A percentile compares a stretch with the other conserved stretches of the same genome.
Evolutionary conservation across 2,113 vertebrate species (phyloP).

Genomic region (Coreoperca whiteheadi): DNA sequence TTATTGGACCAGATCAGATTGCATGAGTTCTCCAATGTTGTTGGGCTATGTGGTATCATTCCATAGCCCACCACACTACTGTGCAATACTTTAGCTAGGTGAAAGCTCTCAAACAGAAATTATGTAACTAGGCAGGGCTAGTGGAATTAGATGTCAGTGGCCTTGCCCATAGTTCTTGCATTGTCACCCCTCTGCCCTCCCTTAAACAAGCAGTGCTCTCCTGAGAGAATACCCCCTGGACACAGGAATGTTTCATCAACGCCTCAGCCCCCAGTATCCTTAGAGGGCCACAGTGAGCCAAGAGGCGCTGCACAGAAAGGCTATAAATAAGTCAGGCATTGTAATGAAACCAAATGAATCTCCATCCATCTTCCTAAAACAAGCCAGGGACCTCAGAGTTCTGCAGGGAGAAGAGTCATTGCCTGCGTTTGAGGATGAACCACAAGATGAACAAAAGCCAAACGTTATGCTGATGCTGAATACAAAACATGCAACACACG

Average conservation of each 20-base stretch:
- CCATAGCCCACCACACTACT: constrained; percentile 20
- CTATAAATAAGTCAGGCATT: constrained; percentile 82
- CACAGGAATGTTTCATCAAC: constrained; percentile 81
- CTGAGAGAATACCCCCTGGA: constrained; percentile 75
- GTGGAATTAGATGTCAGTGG: constrained; percentile 69
- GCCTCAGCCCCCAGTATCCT: constrained; percentile 73
- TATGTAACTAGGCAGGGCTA: constrained; percentile 60
- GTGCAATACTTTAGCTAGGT: constrained; percentile 23
- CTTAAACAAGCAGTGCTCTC: constrained; percentile 75
- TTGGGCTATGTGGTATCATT: constrained; percentile 29
- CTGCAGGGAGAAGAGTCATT: constrained; percentile 46
- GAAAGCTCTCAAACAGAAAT: constrained; percentile 39
- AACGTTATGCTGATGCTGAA: constrained; percentile 31
- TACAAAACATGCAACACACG: constrained; percentile 1
- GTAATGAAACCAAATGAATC: constrained; percentile 82
- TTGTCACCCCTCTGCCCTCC: constrained; percentile 68
- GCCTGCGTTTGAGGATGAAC: constrained; percentile 41
- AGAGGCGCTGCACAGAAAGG: constrained; percentile 57
- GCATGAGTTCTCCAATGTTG: neutral
- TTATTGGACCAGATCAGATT: neutral
- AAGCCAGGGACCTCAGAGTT: constrained; percentile 67
- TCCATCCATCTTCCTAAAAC: constrained; percentile 83
- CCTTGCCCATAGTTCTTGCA: constrained; percentile 65
- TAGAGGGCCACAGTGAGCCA: constrained; percentile 67
- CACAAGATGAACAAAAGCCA: constrained; percentile 40